Percentiles rank a stretch among this genome's conserved stretches.
Conservation (phyloP, 1,140 invertebrate species). For the Drosophila tani region DNA sequence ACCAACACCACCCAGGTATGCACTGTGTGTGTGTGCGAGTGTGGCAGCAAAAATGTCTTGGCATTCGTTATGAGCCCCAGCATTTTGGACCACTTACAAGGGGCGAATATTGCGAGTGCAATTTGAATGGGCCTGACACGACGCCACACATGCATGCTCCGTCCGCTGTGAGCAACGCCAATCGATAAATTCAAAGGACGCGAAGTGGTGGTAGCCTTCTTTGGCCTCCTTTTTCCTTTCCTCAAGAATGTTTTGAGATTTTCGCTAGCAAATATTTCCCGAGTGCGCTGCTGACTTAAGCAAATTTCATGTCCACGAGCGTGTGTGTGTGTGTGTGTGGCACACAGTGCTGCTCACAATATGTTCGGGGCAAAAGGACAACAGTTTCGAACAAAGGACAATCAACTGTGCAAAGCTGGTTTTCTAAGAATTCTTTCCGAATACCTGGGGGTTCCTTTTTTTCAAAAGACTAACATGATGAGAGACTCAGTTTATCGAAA, state of each 20-base stretch:
- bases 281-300: conserved; percentile 63
- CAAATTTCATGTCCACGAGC: conserved; percentile 34
- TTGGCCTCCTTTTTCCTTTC: background rate
- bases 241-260: conserved; percentile 19
- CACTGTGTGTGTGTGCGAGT: background rate
- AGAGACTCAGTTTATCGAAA: background rate
- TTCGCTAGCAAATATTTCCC: conserved; percentile 22
- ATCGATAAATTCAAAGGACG: conserved; percentile 70
- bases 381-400: conserved; percentile 11
- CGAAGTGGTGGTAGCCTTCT: conserved; percentile 29
- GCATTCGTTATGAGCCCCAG: conserved; percentile 15
- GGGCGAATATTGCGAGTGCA: conserved; percentile 43
- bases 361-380: conserved; percentile 4
- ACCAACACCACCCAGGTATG: conserved; percentile 1
- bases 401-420: conserved; percentile 1
- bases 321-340: conserved; percentile 7
- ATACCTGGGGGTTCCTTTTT: background rate
- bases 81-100: conserved; percentile 29
- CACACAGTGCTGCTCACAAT: background rate
- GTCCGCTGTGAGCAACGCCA: conserved; percentile 37
- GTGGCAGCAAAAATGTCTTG: conserved; percentile 16
- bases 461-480: background rate
- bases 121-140: conserved; percentile 58
- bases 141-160: conserved; percentile 22
- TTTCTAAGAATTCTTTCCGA: background rate